Conservation (phyloP, 2,113 vertebrate genomes). For the Chiloscyllium plagiosum region DNA sequence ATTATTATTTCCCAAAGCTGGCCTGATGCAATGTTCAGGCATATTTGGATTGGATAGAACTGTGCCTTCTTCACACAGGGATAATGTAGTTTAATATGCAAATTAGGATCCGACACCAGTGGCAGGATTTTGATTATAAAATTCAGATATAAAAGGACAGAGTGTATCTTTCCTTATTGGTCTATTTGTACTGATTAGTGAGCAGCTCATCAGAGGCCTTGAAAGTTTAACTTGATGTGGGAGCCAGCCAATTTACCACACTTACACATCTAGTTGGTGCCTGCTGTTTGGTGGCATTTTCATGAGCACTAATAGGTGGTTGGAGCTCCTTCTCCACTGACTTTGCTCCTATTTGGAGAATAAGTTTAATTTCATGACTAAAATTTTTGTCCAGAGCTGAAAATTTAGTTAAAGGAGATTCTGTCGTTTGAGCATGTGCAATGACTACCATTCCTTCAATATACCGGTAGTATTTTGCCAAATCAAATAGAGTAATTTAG, state of each 20-base stretch:
- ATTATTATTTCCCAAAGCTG: background rate
- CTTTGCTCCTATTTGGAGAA: background rate
- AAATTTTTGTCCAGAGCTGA: background rate
- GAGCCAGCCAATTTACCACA: too few species aligned
- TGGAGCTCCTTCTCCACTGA: background rate
- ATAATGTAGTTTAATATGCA: background rate
- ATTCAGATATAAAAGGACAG: background rate
- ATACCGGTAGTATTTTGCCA: background rate
- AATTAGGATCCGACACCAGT: background rate
- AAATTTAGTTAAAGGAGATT: background rate
- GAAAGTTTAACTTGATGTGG: background rate
- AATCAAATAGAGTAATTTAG: background rate
- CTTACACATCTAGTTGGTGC: too few species aligned
- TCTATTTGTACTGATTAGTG: background rate
- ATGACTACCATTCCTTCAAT: background rate
- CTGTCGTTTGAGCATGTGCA: background rate
- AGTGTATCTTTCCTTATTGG: background rate
- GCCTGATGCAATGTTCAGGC: background rate
- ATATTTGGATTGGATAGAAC: background rate
- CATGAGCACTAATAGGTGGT: background rate
- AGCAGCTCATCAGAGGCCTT: background rate
- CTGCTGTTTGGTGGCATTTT: background rate
- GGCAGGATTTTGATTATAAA: background rate
- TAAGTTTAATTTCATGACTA: background rate
- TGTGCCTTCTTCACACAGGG: background rate